Evolutionary conservation across 2,113 vertebrate species (phyloP), one percentile per base, ranked within the genome.

Genomic region (Hippoglossus stenolepis): DNA sequence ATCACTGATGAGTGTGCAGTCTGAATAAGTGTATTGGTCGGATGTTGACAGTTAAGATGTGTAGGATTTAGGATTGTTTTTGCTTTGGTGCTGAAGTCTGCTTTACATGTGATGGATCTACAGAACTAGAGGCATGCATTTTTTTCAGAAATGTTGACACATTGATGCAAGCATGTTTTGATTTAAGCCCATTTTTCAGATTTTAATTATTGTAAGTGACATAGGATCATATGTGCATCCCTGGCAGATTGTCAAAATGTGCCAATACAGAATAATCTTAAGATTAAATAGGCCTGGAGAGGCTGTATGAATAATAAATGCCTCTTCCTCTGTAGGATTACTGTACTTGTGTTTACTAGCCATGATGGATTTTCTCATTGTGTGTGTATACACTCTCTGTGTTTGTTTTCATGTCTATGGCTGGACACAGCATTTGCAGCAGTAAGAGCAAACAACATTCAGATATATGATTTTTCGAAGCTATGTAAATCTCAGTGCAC

Each of bases 281-380:
- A 73, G 54, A 89, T 76, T 73, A 75, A 31, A 54, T 61, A 54
- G 12, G 23, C 31, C 35, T 75, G 59, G 11, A 75, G 65, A 26
- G 21, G 73, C 28, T 74, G 78, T 60, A 65, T 66, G 18, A 54
- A 62, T 60, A 3, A 3, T 61, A 60, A 81, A 77, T 54, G 66
- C 26, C 26, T 35, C 60, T 79, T 61, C 49, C n/a, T 60, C 76
- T 73, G 43, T 56, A 58, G 69, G 80, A 80, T 85, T 80, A 80
- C 80, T 76, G 75, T 47, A 66, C 70, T 62, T 73, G 57, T 67
- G 24, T 84, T 73, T 64, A 65, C 69, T 51, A 43, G 54, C 70
- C 65, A 73, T 65, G 54, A 67, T 24, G 71, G 40, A 75, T 70
- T 66, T 58, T 47, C 59, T 65, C 7, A 54, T 26, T 63, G 11